Conservation (phyloP, 2,888 invertebrate genomes). For the Scaptomyza flava region DNA sequence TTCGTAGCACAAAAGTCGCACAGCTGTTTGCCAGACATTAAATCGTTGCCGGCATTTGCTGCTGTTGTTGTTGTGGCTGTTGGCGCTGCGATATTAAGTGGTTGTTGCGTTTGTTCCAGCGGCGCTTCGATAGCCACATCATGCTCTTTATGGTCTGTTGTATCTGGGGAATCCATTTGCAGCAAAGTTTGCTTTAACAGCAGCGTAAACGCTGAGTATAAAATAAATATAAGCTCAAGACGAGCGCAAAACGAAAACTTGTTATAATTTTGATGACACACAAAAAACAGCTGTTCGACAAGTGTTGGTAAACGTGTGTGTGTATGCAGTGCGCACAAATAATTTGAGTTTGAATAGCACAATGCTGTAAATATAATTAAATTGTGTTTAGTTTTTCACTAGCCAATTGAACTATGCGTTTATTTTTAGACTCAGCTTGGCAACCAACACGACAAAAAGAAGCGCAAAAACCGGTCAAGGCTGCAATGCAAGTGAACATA, state of each 20-base stretch:
- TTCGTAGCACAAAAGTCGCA: conserved; percentile 24
- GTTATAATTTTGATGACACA: conserved; percentile 6
- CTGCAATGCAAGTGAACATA: conserved; percentile 42
- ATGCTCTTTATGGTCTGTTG: background rate
- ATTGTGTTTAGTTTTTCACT: background rate
- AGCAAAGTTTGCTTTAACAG: background rate
- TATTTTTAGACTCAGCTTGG: conserved; percentile 14
- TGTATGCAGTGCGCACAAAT: conserved; percentile 3
- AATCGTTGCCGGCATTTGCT: conserved; percentile 15
- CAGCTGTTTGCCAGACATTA: conserved; percentile 27
- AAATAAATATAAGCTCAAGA: background rate
- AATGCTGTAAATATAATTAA: background rate
- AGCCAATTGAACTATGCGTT: conserved; percentile 1
- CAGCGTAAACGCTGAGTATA: background rate
- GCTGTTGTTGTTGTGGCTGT: background rate
- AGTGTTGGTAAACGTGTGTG: conserved; percentile 39
- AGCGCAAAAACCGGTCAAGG: conserved; percentile 20
- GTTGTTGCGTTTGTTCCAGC: background rate
- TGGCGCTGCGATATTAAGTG: background rate
- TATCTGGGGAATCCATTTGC: conserved; percentile 19
- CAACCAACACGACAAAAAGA: conserved; percentile 4
- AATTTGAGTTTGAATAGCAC: conserved; percentile 8
- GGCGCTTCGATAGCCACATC: background rate
- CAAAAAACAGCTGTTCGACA: conserved; percentile 31
- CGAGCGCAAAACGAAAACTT: background rate